These are phyloP conservation scores for Leptoteleia sp. DNA, from an alignment of 1,140 invertebrate genomes.

Conservation along the genomic window DNA sequence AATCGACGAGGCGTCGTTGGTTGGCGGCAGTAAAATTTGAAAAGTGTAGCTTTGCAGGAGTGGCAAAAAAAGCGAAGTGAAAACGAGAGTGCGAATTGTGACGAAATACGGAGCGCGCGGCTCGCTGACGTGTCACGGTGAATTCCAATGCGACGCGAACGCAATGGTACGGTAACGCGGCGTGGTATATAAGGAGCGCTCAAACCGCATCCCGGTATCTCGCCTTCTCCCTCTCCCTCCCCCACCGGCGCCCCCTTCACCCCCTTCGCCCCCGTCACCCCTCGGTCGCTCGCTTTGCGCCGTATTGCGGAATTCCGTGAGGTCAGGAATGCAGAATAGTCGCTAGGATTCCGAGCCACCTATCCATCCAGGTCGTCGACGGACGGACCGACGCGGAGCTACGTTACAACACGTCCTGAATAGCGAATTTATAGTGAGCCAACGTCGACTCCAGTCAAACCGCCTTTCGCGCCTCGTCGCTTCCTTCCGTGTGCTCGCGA, in stretches of 20 bases:
- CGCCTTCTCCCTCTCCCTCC: not conserved
- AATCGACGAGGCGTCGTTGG: no score
- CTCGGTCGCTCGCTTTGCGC: slow-evolving; percentile 16
- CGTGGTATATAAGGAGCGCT: slow-evolving; percentile 19
- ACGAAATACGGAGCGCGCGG: slow-evolving; percentile 13
- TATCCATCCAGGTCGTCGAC: slow-evolving; percentile 49
- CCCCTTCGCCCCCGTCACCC: slow-evolving; percentile 1
- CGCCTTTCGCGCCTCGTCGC: no score
- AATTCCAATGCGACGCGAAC: slow-evolving; percentile 29
- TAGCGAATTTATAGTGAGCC: slow-evolving; percentile 72
- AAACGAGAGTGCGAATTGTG: slow-evolving; percentile 25
- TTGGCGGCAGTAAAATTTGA: no score
- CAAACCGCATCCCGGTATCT: slow-evolving; percentile 37
- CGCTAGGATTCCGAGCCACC: slow-evolving; percentile 70
- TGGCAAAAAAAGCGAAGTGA: slow-evolving; percentile 6
- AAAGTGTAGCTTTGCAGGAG: no score
- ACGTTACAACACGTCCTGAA: slow-evolving; percentile 74
- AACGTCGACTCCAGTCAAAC: slow-evolving; percentile 41
- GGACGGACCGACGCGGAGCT: slow-evolving; percentile 52
- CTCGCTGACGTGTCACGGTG: not conserved
- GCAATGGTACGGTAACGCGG: slow-evolving; percentile 21
- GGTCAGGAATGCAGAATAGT: slow-evolving; percentile 70
- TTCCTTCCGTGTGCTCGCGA: no score
- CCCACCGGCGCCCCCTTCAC: not conserved
- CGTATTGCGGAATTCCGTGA: slow-evolving; percentile 63